Percentiles rank a stretch among this genome's conserved stretches.
Conservation (phyloP, 2,888 invertebrate genomes). For the Dasypogon diadema region DNA sequence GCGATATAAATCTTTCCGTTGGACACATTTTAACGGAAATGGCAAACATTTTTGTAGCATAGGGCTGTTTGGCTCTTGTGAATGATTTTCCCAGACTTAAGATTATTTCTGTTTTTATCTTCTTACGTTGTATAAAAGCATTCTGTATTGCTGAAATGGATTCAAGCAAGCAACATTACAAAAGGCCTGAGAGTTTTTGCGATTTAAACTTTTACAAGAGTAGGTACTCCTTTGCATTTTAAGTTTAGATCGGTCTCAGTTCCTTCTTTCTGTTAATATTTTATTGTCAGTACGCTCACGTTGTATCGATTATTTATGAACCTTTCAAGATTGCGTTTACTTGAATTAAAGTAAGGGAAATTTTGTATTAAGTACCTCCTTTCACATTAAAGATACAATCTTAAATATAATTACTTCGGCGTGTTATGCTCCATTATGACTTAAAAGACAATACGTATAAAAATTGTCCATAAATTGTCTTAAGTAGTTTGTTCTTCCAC, state of each 20-base stretch:
- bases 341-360: too few species aligned
- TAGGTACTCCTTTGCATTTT: neutral
- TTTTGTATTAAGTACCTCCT: too few species aligned
- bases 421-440: too few species aligned
- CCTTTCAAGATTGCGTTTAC: too few species aligned
- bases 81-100: slow-evolving; percentile 39
- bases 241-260: neutral
- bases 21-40: slow-evolving; percentile 42
- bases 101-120: slow-evolving; percentile 36
- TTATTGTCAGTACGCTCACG: slow-evolving; percentile 3
- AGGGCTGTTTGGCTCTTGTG: neutral
- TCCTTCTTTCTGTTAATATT: neutral
- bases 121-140: neutral
- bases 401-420: too few species aligned
- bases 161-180: neutral
- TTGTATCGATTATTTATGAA: slow-evolving; percentile 26
- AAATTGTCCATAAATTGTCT: too few species aligned
- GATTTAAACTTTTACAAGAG: slow-evolving; percentile 25
- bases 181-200: slow-evolving; percentile 16
- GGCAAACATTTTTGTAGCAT: slow-evolving; percentile 27
- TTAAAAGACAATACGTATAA: too few species aligned
- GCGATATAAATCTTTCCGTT: slow-evolving; percentile 35
- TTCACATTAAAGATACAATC: too few species aligned
- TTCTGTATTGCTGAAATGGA: slow-evolving; percentile 25
- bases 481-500: too few species aligned